Percentiles rank a stretch among this genome's conserved stretches.
These are phyloP conservation scores for Muscicapa adusta DNA, from an alignment of 2,113 vertebrate species.

Conservation along the genomic window DNA sequence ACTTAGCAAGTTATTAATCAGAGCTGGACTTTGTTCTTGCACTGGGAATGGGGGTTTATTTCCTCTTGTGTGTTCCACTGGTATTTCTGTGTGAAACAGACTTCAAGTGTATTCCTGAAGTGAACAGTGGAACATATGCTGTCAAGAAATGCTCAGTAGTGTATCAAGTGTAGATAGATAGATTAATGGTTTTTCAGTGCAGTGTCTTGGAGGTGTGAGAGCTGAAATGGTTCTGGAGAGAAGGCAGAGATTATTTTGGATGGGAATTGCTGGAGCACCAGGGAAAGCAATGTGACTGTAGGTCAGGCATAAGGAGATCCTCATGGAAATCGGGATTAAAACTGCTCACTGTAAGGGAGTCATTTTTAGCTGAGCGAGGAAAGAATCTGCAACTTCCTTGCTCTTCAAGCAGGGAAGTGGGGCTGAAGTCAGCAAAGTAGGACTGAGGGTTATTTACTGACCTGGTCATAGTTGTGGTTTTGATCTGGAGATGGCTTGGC, in stretches of 20 bases:
- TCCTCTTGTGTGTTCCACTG: neutral
- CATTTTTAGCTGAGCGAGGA: neutral
- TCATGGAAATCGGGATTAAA: neutral
- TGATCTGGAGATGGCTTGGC: neutral
- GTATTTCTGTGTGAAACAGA: neutral
- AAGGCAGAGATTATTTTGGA: neutral
- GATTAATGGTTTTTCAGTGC: neutral
- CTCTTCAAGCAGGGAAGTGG: neutral
- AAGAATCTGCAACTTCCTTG: neutral
- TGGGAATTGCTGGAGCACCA: neutral
- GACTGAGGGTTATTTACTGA: neutral
- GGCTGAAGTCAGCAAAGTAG: neutral
- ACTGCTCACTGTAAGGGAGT: rapidly evolving
- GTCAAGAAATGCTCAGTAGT: neutral
- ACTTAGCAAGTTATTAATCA: neutral
- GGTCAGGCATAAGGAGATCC: neutral
- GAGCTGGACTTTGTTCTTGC: neutral
- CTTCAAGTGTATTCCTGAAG: neutral
- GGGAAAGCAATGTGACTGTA: neutral
- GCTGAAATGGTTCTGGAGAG: neutral
- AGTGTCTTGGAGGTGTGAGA: neutral
- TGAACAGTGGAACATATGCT: neutral
- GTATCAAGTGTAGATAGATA: neutral
- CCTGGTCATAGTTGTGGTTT: rapidly evolving
- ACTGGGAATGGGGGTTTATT: neutral